Conservation (phyloP, 2,888 invertebrate genomes). For the Choristoneura rosaceana region DNA sequence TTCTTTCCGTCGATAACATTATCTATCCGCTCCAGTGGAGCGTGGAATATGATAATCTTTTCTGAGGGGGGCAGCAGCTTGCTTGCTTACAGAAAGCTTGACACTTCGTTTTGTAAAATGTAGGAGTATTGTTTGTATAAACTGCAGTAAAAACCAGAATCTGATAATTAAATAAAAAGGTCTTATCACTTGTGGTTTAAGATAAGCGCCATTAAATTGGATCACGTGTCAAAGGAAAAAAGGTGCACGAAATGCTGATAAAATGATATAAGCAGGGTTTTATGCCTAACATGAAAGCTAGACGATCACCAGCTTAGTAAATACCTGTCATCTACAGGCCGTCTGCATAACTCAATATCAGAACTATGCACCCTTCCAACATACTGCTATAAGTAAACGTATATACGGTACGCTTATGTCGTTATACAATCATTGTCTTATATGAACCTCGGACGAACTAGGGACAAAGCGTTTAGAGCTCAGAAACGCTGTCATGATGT, state of each 20-base stretch:
- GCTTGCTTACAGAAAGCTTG: too few relatives aligned
- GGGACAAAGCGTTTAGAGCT: constrained; percentile 6
- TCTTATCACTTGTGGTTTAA: neutral
- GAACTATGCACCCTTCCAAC: constrained; percentile 70
- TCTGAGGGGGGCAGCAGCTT: constrained; percentile 56
- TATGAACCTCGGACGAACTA: constrained; percentile 43
- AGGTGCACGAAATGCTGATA: neutral
- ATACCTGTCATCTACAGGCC: constrained; percentile 51
- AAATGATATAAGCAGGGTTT: constrained; percentile 11
- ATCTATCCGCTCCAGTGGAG: constrained; percentile 76
- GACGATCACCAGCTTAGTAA: constrained; percentile 59
- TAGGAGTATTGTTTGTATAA: neutral
- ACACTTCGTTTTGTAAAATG: constrained; percentile 11
- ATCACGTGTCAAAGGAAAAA: neutral
- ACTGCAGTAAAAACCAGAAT: neutral
- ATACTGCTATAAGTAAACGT: constrained; percentile 48
- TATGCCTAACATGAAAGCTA: constrained; percentile 54
- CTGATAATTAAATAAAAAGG: neutral
- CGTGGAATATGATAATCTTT: constrained; percentile 74
- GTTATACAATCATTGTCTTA: constrained; percentile 51
- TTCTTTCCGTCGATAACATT: constrained; percentile 75
- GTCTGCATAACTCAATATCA: constrained; percentile 83
- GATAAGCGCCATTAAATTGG: neutral
- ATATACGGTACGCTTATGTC: neutral
- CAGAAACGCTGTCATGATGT: neutral